Conservation (phyloP, 2,888 invertebrate genomes). For the Rhagophthalmus giganteus region DNA sequence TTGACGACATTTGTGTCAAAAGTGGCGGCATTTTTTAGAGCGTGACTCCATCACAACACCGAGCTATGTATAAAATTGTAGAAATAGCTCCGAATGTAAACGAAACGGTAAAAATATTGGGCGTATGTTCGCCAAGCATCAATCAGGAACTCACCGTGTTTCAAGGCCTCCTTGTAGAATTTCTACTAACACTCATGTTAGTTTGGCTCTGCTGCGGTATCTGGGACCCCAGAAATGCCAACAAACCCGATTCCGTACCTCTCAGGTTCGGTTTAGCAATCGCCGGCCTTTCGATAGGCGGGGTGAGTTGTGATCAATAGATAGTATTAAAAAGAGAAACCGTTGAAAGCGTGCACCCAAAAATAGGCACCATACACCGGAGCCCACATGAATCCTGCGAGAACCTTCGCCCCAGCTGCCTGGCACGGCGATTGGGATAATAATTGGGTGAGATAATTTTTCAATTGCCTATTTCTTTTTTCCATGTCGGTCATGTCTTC, state of each 20-base stretch:
- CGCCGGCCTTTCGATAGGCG: constrained; percentile 66
- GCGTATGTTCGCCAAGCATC: constrained; percentile 47
- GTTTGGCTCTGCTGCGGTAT: constrained; percentile 69
- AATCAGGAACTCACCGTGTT: constrained; percentile 39
- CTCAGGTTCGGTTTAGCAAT: constrained; percentile 71
- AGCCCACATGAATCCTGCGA: constrained; percentile 71
- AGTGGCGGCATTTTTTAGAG: constrained; percentile 39
- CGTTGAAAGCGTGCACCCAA: not conserved
- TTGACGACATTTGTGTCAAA: too few species aligned
- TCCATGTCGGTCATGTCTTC: too few species aligned
- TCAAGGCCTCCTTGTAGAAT: constrained; percentile 68
- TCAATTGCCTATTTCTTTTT: too few species aligned
- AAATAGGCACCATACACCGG: constrained; percentile 62
- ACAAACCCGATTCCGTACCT: constrained; percentile 66
- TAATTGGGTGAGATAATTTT: constrained; percentile 73
- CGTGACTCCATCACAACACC: constrained; percentile 38
- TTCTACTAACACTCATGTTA: constrained; percentile 66
- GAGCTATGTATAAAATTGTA: not conserved
- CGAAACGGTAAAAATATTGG: constrained; percentile 18
- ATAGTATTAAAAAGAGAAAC: not conserved
- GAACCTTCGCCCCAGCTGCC: constrained; percentile 71
- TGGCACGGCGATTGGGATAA: constrained; percentile 66
- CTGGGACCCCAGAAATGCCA: constrained; percentile 71
- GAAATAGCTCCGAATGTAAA: not conserved
- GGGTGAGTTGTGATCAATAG: constrained; percentile 63